phyloP scores from a whole-genome alignment of 2,888 invertebrate genomes.

The Melolontha melolontha region DNA sequence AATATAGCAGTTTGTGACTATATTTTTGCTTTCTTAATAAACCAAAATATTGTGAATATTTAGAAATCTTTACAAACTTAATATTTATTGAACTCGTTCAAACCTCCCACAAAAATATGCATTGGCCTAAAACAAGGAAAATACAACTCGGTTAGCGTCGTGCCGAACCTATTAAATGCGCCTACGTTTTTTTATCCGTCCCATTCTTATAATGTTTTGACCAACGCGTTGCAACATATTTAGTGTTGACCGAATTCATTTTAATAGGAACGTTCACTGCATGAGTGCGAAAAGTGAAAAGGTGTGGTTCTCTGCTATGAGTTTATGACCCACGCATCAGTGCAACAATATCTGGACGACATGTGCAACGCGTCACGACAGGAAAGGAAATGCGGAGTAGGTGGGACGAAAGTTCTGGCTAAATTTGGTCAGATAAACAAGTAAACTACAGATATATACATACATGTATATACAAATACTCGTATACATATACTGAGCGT shows the following conservation, averaged over 20 bases:
- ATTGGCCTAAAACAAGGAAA: too few species aligned
- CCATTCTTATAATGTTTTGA: slow-evolving; percentile 5
- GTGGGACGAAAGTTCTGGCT: slow-evolving; percentile 46
- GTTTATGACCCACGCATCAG: slow-evolving; percentile 28
- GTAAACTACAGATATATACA: slow-evolving; percentile 15
- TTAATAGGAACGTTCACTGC: neutral
- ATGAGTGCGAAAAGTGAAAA: slow-evolving; percentile 12
- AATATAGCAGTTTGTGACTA: too few species aligned
- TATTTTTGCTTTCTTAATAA: too few species aligned
- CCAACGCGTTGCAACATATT: slow-evolving; percentile 5
- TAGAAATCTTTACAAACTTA: too few species aligned
- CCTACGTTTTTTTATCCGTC: neutral
- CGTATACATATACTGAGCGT: too few species aligned
- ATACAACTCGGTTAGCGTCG: too few species aligned
- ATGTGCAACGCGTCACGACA: slow-evolving; percentile 34
- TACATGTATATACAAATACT: neutral
- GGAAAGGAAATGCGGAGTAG: slow-evolving; percentile 33
- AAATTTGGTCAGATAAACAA: slow-evolving; percentile 46
- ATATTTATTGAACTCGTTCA: too few species aligned
- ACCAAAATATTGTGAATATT: too few species aligned
- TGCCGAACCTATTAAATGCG: too few species aligned
- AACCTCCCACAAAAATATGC: too few species aligned
- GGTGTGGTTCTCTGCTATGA: slow-evolving; percentile 20
- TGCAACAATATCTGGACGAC: slow-evolving; percentile 27
- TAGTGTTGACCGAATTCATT: slow-evolving; percentile 18